Conservation (phyloP, 2,888 invertebrate species). For the Drosophila koepferae region DNA sequence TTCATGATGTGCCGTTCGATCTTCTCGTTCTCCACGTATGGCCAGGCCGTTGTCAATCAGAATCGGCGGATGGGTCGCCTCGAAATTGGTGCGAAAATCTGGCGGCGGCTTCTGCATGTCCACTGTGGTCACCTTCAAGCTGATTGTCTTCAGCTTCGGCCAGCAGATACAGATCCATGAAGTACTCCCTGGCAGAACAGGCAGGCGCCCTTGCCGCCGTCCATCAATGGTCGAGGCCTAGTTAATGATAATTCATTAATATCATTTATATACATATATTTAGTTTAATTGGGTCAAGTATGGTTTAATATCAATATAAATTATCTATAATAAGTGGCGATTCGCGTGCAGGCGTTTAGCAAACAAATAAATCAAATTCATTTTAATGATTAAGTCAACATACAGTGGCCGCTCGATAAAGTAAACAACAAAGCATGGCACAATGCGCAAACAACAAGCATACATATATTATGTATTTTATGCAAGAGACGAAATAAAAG, state of each 20-base stretch:
- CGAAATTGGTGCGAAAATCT: conserved; percentile 96
- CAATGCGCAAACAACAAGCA: not conserved
- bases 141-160: conserved; percentile 97
- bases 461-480: not conserved
- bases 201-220: conserved; percentile 98
- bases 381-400: conserved; percentile 20
- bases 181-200: conserved; percentile 99
- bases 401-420: conserved; percentile 27
- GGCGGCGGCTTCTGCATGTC: conserved; percentile 98
- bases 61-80: conserved; percentile 97
- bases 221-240: conserved; percentile 99
- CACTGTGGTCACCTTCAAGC: conserved; percentile 96
- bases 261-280: not conserved
- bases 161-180: conserved; percentile 98
- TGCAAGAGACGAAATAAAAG: not conserved
- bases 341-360: conserved; percentile 65
- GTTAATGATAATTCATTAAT: not conserved
- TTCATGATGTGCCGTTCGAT: conserved; percentile 98
- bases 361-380: conserved; percentile 57
- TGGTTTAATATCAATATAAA: conserved; percentile 15
- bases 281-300: conserved; percentile 45
- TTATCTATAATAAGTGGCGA: conserved; percentile 40
- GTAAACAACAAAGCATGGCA: not conserved
- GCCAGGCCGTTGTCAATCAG: conserved; percentile 96
- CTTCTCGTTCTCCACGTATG: conserved; percentile 97